phyloP scores from a whole-genome alignment of 2,888 invertebrate genomes.

The Machimus atricapillus region DNA sequence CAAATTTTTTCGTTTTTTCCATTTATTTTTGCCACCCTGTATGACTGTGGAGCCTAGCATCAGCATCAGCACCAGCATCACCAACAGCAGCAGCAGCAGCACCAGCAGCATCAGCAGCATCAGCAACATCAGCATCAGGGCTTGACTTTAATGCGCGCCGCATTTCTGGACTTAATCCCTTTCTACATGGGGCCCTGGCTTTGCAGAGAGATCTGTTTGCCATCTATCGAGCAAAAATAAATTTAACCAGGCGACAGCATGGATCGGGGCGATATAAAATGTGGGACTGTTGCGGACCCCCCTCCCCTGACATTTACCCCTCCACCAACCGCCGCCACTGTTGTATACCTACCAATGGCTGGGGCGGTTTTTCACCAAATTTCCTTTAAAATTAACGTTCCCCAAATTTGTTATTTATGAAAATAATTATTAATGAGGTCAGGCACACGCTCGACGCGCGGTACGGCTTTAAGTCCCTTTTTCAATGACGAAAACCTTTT shows the following conservation, averaged over 20 bases:
- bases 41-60: not conserved
- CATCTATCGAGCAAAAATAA: conserved; percentile 32
- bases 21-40: conserved; percentile 13
- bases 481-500: not conserved
- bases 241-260: not conserved
- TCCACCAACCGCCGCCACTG: not conserved
- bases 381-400: conserved; percentile 14
- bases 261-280: not conserved
- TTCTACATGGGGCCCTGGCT: conserved; percentile 16
- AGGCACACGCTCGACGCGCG: not conserved
- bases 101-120: not conserved
- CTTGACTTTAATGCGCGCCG: not conserved
- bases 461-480: not conserved
- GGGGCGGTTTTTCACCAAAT: conserved; percentile 3
- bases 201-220: conserved; percentile 25
- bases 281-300: not conserved
- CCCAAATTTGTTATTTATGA: conserved; percentile 5
- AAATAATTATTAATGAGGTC: conserved; percentile 22
- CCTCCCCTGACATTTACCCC: not conserved
- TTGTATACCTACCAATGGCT: not conserved
- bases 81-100: no score
- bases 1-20: conserved; percentile 40
- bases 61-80: no score
- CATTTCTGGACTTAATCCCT: conserved; percentile 27
- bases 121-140: not conserved